These are phyloP conservation scores for Scolopax rusticola DNA, from an alignment of 2,797 vertebrate species.

Conservation along the genomic window DNA sequence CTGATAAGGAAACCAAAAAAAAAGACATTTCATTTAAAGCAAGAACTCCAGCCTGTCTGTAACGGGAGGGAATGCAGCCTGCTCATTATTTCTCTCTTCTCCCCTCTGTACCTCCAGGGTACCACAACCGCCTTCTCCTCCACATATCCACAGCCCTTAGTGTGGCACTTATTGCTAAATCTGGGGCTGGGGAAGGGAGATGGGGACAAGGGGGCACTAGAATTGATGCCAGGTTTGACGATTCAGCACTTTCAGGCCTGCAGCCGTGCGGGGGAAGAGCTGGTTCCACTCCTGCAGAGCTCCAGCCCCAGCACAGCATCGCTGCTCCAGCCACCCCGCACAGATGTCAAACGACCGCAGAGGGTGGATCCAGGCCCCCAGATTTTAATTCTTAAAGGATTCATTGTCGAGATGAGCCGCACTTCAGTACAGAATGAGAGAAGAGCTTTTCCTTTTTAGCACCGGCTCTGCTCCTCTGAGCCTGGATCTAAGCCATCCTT, in stretches of 20 bases:
- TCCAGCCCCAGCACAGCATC: neutral
- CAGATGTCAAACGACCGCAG: neutral
- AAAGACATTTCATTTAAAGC: neutral
- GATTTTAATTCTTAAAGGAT: constrained; percentile 63
- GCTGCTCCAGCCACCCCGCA: neutral
- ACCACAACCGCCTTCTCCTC: neutral
- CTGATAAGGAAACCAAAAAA: neutral
- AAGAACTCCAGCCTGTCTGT: neutral
- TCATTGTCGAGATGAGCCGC: constrained; percentile 64
- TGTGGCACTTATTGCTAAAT: neutral
- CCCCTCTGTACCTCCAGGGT: neutral
- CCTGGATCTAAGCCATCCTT: constrained; percentile 64
- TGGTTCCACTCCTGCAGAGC: neutral
- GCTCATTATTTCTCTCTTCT: neutral
- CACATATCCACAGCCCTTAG: neutral
- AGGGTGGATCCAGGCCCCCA: neutral
- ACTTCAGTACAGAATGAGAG: neutral
- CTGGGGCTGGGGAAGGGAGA: neutral
- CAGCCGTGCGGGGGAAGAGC: neutral
- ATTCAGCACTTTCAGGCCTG: neutral
- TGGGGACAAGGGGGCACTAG: neutral
- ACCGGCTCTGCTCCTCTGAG: constrained; percentile 14
- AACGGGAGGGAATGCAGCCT: neutral
- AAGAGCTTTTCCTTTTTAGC: constrained; percentile 25
- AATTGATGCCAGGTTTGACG: neutral